Conservation (phyloP, 1,140 invertebrate genomes). For the Pygmarrhopalites habei region DNA sequence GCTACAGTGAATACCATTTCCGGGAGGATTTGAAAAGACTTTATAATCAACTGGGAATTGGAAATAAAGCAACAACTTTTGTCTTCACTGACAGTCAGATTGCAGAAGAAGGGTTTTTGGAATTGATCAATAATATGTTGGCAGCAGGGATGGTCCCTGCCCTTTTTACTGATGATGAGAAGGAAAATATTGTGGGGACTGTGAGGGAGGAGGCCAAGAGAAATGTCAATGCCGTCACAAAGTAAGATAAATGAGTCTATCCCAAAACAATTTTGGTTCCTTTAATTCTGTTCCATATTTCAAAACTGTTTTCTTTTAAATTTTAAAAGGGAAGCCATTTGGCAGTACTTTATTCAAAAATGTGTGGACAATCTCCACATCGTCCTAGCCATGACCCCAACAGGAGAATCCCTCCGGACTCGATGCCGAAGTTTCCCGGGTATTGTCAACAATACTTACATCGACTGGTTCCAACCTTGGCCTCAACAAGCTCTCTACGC, state of each 20-base stretch:
- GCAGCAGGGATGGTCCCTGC: conserved; percentile 77
- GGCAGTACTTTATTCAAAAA: conserved; percentile 72
- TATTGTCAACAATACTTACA: conserved; percentile 82
- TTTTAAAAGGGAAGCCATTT: conserved; percentile 57
- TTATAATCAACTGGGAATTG: conserved; percentile 65
- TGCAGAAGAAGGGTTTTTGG: conserved; percentile 63
- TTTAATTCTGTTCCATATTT: not conserved
- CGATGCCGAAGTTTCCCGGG: conserved; percentile 83
- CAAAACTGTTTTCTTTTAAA: not conserved
- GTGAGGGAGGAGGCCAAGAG: conserved; percentile 60
- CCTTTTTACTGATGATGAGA: conserved; percentile 73
- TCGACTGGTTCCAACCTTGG: conserved; percentile 91
- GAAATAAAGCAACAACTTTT: conserved; percentile 71
- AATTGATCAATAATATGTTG: conserved; percentile 82
- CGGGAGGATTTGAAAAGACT: conserved; percentile 76
- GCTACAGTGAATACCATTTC: conserved; percentile 72
- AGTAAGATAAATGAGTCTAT: conserved; percentile 47
- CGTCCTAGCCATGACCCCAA: conserved; percentile 79
- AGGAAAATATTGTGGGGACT: conserved; percentile 58
- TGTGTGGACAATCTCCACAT: conserved; percentile 78
- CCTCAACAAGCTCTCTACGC: conserved; percentile 76
- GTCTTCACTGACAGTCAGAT: conserved; percentile 74
- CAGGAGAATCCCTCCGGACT: conserved; percentile 68
- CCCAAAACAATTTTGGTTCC: not conserved
- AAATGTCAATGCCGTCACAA: conserved; percentile 60